A percentile compares a stretch with the other conserved stretches of the same genome.
phyloP scores from a whole-genome alignment of 2,888 invertebrate genomes.

The Idaea aversata region DNA sequence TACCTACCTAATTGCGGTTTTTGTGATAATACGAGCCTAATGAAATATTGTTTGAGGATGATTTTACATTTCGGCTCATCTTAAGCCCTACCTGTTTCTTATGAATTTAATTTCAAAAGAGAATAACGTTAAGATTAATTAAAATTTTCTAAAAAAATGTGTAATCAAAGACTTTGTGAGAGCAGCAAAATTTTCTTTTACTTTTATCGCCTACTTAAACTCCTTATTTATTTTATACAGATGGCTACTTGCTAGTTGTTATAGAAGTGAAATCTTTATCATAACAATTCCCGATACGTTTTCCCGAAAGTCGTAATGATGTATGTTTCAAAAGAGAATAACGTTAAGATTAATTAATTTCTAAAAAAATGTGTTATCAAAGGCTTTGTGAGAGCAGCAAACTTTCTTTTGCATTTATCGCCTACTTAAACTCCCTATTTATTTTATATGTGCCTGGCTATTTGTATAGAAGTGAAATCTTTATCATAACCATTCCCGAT shows the following conservation, averaged over 20 bases:
- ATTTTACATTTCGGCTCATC: background rate
- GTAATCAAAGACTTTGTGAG: background rate
- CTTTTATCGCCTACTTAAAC: background rate
- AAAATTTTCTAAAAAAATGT: background rate
- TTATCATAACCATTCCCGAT: background rate
- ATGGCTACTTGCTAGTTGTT: background rate
- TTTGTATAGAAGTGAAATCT: too few species aligned
- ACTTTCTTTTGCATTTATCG: too few species aligned
- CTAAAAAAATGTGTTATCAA: too few species aligned
- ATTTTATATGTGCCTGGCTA: too few species aligned
- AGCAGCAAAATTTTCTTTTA: background rate
- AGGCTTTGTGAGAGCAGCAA: too few species aligned
- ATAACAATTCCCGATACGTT: background rate
- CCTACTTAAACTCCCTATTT: too few species aligned
- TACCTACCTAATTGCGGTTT: constrained; percentile 1
- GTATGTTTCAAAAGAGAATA: background rate
- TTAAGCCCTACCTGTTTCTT: background rate
- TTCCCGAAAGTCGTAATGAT: background rate
- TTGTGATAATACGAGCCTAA: background rate
- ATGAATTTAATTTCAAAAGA: background rate
- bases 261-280: background rate
- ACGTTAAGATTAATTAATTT: too few species aligned
- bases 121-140: background rate
- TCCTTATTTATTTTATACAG: background rate
- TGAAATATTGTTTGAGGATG: background rate